Base-by-base conservation (phyloP, 2,113 vertebrate species). In the Cyphomyrus plagiostoma region DNA sequence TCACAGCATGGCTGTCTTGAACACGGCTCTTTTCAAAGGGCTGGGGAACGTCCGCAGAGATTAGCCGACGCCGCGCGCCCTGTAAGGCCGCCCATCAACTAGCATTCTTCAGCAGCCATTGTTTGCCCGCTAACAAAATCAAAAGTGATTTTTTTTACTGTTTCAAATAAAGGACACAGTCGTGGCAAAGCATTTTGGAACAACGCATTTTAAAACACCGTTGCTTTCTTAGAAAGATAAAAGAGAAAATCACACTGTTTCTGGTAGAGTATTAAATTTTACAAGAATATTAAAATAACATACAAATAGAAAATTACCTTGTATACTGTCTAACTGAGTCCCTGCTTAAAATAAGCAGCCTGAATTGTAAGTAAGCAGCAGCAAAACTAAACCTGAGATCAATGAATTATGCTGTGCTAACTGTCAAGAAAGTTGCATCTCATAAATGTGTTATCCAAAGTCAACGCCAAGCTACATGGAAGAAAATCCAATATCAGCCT, bases 401-500 rank as follows among this genome's bases (percentile, higher is more conserved):
- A 53, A 93, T 93, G 92, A 94, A 94, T 93, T 90, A 94, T 91
- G 92, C 94, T 94, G 94, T 86, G n/a, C 46, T 17, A 19, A 86
- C 82, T 53, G 85, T 48, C 49, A 94, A 92, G 92, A 92, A 90
- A 89, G 56, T 53, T 89, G 92, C 48, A 74, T 88, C 82, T 87
- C 77, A 49, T 90, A 90, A 93, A 93, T 93, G 89, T 94, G 90
- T 86, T 30, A 85, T 93, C 53, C 84, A 86, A 23, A 89, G 93
- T 91, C 90, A 89, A 93, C 89, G 91, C 91, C 90, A 92, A 92
- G 93, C 92, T 95, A 92, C 93, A 95, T 95, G 94, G 94, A 77
- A 82, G 86, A 92, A 90, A 91, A 94, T 90, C 91, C 91, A 95
- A 93, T 95, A 92, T 94, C 92, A 90, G 93, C 90, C 91, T 94